Evolutionary conservation across 2,797 vertebrate genomes (phyloP), one percentile per base, ranked within the genome.

Genomic region (Syncerus caffer): DNA sequence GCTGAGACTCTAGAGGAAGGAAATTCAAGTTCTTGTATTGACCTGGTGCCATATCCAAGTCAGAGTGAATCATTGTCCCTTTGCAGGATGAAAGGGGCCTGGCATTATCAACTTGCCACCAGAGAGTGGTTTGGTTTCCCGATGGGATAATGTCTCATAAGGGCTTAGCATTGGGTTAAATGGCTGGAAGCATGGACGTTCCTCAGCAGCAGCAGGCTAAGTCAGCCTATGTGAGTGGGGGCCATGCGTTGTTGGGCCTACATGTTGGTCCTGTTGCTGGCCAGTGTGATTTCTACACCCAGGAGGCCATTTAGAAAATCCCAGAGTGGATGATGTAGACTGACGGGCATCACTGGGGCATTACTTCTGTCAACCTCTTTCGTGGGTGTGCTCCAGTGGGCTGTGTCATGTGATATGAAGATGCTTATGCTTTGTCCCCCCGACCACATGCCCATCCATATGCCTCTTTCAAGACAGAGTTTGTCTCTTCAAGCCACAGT

Each of bases 271-370:
- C 8, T 57, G 19, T 17, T 4, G 42, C 62, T 51, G 25, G 14
- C 4, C 8, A n/a, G 0, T 3, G 50, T 62, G 84, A 78, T n/a
- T 60, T 84, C 50, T n/a, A 31, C 8, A 2, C 13, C 38, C 60
- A 62, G 15, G 47, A n/a, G 34, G n/a, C 23, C 5, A 11, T 38
- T 23, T 9, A 3, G 62, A 55, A 79, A 71, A 58, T 53, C 13
- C 27, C 0, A 0, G 53, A 3, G 29, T 23, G n/a, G 29, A 64
- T 3, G 38, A 38, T 7, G 15, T 16, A 38, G 27, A 7, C 14
- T 8, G 25, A 15, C 16, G 42, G 17, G 23, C 34, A 4, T 3
- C 62, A 1, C 23, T 15, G 21, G 31, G 23, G 25, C 1, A 0
- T 31, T 25, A 19, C 51, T 53, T 74, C 92, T 17, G 23, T 45